These are phyloP conservation scores for Rhagophthalmus giganteus DNA, from an alignment of 2,888 invertebrate species.

Conservation along the genomic window DNA sequence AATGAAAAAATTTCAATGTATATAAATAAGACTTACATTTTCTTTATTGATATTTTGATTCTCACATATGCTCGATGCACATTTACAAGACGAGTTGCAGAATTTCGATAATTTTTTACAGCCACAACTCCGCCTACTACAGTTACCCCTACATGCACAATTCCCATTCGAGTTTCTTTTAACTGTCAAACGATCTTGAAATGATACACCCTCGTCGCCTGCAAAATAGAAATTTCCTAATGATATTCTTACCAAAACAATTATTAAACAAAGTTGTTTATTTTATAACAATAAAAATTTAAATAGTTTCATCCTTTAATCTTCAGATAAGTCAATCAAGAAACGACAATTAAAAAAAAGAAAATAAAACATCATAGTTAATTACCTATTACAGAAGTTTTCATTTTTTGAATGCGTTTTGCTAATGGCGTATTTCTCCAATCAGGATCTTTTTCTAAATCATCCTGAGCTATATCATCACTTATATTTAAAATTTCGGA, in stretches of 20 bases:
- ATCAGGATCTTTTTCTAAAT: slow-evolving; percentile 64
- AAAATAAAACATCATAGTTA: background rate
- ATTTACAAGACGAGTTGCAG: no score
- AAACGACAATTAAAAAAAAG: no score
- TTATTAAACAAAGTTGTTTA: background rate
- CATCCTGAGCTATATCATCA: slow-evolving; percentile 47
- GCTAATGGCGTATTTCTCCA: slow-evolving; percentile 70
- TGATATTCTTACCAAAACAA: background rate
- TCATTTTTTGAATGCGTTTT: slow-evolving; percentile 44
- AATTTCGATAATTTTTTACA: no score
- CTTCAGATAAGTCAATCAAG: background rate
- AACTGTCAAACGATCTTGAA: slow-evolving; percentile 7
- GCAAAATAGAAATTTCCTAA: no score
- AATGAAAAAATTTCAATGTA: no score
- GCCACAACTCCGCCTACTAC: slow-evolving; percentile 62
- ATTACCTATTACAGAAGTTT: slow-evolving; percentile 8
- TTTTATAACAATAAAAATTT: no score
- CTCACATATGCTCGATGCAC: no score
- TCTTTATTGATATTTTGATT: no score
- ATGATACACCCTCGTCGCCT: background rate
- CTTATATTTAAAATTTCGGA: background rate
- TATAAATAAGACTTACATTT: no score
- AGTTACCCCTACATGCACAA: slow-evolving; percentile 65
- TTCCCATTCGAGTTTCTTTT: slow-evolving; percentile 64
- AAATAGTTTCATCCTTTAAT: no score